Evolutionary conservation across 2,113 vertebrate genomes (phyloP).

Genomic region (Thalassoma bifasciatum): DNA sequence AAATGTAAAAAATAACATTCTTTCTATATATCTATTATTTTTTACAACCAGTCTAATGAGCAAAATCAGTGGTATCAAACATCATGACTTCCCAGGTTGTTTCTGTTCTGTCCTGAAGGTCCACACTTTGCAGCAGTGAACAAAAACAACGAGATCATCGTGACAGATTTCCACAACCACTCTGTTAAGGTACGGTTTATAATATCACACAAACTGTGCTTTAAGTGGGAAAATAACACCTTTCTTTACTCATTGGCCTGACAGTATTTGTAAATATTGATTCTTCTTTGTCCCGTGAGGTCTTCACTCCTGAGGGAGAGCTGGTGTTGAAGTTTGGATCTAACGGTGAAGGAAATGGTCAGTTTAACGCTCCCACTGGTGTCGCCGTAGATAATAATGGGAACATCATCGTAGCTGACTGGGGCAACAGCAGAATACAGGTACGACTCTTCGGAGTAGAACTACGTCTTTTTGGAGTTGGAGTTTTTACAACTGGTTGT

Average conservation of each 20-base stretch:
- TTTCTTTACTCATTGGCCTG: no score
- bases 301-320: slow-evolving; percentile 95
- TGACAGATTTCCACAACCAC: slow-evolving; percentile 98
- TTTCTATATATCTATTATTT: no score
- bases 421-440: slow-evolving; percentile 98
- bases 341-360: slow-evolving; percentile 95
- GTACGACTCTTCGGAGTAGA: slow-evolving; percentile 62
- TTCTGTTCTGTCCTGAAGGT: slow-evolving; percentile 76
- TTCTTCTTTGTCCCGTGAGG: slow-evolving; percentile 77
- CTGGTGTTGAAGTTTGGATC: slow-evolving; percentile 97
- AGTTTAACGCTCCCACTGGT: slow-evolving; percentile 97
- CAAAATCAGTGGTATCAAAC: no score
- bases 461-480: background rate
- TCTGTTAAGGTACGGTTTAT: slow-evolving; percentile 91
- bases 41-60: no score
- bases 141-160: slow-evolving; percentile 98
- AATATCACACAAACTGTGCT: background rate
- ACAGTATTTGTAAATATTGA: no score
- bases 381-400: slow-evolving; percentile 94
- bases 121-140: slow-evolving; percentile 98
- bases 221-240: background rate
- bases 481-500: no score
- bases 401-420: slow-evolving; percentile 98
- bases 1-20: no score
- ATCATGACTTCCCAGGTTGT: no score